Conservation (phyloP, 2,797 vertebrate genomes). For the Manis crassicaudata region DNA sequence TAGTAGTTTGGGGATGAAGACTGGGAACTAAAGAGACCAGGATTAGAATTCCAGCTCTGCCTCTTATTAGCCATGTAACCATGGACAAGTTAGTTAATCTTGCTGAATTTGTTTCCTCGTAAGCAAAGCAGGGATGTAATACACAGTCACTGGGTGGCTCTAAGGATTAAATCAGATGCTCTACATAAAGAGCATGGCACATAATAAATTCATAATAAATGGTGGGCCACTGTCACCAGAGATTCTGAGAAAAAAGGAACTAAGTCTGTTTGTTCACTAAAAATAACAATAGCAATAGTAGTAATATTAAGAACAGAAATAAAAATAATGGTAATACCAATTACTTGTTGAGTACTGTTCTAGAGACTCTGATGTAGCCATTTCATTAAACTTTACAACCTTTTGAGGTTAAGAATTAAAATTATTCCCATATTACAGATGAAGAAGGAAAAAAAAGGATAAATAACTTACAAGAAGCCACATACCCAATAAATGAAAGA, state of each 20-base stretch:
- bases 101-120: background rate
- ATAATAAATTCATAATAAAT: slow-evolving; percentile 39
- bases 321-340: background rate
- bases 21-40: background rate
- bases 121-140: background rate
- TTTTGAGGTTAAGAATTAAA: slow-evolving; percentile 4
- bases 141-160: background rate
- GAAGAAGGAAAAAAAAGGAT: slow-evolving; percentile 12
- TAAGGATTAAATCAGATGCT: slow-evolving; percentile 1
- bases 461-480: background rate
- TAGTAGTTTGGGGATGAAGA: background rate
- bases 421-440: background rate
- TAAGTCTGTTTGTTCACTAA: background rate
- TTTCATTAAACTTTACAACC: background rate
- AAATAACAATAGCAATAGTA: background rate
- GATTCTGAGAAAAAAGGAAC: background rate
- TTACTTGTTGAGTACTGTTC: background rate
- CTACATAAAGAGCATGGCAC: background rate
- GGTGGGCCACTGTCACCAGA: background rate
- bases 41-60: background rate
- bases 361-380: background rate
- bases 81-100: background rate
- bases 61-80: background rate
- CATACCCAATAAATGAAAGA: background rate
- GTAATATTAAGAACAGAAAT: background rate